Conservation (phyloP, 2,797 vertebrate species). For the Pseudocheirus occidentalis region DNA sequence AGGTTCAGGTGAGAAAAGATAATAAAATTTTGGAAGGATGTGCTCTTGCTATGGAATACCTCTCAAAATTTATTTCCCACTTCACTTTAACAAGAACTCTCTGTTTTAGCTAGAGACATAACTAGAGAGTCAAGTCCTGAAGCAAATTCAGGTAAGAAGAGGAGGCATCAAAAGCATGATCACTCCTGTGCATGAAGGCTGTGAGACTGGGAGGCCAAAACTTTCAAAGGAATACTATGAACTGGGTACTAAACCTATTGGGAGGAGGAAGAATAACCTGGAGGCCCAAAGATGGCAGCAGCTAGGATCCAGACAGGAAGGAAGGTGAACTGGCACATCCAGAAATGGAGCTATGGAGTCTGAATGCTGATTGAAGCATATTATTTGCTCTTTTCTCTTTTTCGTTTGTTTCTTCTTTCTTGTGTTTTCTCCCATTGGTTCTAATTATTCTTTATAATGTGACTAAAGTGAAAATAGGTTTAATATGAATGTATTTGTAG, state of each 20-base stretch:
- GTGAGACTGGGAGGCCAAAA: not conserved
- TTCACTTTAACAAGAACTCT: not conserved
- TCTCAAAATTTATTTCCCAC: not conserved
- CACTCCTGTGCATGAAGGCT: not conserved
- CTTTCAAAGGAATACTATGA: not conserved
- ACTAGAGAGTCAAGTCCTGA: not conserved
- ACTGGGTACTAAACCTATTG: not conserved
- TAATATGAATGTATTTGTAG: no score
- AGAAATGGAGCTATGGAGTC: no score
- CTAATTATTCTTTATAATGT: no score
- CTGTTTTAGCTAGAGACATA: not conserved
- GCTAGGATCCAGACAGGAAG: not conserved
- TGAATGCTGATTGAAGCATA: no score
- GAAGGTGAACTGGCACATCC: not conserved
- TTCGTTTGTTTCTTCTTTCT: no score
- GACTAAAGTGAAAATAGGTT: no score
- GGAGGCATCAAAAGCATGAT: not conserved
- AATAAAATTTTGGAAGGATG: not conserved
- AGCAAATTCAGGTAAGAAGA: not conserved
- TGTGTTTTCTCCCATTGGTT: no score
- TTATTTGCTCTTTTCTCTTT: no score
- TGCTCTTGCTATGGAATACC: not conserved
- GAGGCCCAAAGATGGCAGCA: not conserved
- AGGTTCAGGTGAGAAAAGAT: not conserved
- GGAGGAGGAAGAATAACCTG: not conserved